Base-by-base conservation (phyloP, 2,888 invertebrate species). In the Dolichomitus sp. region DNA sequence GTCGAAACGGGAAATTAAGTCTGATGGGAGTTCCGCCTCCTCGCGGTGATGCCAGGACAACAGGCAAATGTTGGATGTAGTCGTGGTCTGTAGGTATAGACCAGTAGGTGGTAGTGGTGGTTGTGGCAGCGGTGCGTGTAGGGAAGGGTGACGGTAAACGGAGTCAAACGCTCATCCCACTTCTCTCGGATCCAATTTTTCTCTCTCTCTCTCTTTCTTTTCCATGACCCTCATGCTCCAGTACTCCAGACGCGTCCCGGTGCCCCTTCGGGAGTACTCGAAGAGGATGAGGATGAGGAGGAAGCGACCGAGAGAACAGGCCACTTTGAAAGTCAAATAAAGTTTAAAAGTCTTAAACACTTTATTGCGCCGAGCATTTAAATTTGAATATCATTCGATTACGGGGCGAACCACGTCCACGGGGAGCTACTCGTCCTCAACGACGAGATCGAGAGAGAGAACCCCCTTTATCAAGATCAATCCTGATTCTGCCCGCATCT, bases 361-460 rank as follows among this genome's bases (percentile, higher is more conserved):
- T 92, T 91, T 91, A 91, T 91, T 90, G 90, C 90, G 85, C 84
- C 81, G 83, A 86, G 87, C 90, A 91, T 92, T 92, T 91, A 90
- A 92, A 92, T 92, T 89, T 90, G 89, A 91, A 90, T 91, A 91
- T 92, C 90, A 91, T 90, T 91, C 91, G 91, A 92, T 92, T 92
- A 90, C 88, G 86, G 69, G 75, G 84, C 80, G 81, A 83, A 79
- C 84, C 83, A 80, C 82, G 79, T 77, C 76, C 77, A 70, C 78
- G 74, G 48, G 70, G 70, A 75, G 75, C 69, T 37, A 54, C 77
- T 76, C 40, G 48, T 23, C 65, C 74, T 42, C 61, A 12, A 73
- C 52, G 52, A 30, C 33, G 66, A 37, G 27, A 33, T 12, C 3
- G 59, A 14, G n/a, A 17, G 59, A 17, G 30, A 14, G 59, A 59